phyloP scores from a whole-genome alignment of 2,113 vertebrate genomes.

The Platichthys stellatus region DNA sequence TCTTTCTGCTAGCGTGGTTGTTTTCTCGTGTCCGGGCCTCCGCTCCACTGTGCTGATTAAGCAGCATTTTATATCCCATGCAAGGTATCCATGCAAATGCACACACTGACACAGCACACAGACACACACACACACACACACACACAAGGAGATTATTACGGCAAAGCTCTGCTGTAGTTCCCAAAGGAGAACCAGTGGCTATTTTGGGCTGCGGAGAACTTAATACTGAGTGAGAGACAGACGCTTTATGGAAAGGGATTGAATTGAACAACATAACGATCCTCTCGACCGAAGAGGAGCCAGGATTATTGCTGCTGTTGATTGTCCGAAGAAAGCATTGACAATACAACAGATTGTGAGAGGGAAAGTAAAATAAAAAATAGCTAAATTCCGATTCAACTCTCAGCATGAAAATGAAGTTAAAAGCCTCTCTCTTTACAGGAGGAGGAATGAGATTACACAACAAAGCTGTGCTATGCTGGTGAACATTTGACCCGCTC shows the following conservation, averaged over 20 bases:
- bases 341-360: not conserved
- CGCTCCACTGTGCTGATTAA: slow-evolving; percentile 55
- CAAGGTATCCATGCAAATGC: slow-evolving; percentile 24
- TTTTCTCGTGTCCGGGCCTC: slow-evolving; percentile 50
- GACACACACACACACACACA: not conserved
- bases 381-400: too few species aligned
- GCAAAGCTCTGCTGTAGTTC: slow-evolving; percentile 53
- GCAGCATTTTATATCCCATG: slow-evolving; percentile 35
- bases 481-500: too few species aligned
- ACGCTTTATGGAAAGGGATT: slow-evolving; percentile 36
- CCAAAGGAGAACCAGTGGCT: slow-evolving; percentile 55
- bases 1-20: slow-evolving; percentile 48
- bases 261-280: slow-evolving; percentile 61
- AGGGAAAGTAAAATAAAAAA: not conserved
- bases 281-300: slow-evolving; percentile 7
- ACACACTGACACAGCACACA: not conserved
- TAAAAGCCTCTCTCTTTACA: too few species aligned
- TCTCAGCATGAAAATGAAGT: too few species aligned
- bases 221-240: slow-evolving; percentile 47
- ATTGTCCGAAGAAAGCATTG: slow-evolving; percentile 5
- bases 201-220: slow-evolving; percentile 59
- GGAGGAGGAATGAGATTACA: not conserved
- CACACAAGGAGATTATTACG: slow-evolving; percentile 31
- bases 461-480: not conserved
- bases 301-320: slow-evolving; percentile 16